phyloP scores from a whole-genome alignment of 1,140 invertebrate species.

The Chrysoperla carnea region DNA sequence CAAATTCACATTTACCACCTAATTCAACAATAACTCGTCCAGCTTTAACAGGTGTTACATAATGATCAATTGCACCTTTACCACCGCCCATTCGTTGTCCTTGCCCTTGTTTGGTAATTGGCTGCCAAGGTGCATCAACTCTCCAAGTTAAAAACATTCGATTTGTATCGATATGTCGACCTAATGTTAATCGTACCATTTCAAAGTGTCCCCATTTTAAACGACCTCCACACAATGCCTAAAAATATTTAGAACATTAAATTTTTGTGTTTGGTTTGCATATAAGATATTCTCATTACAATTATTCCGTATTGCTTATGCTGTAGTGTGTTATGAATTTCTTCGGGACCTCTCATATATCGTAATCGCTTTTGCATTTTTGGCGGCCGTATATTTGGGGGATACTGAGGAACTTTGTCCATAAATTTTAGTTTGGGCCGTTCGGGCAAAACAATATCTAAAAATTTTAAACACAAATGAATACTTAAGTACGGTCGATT shows the following conservation, averaged over 20 bases:
- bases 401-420: slow-evolving; percentile 53
- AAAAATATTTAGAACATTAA: slow-evolving; percentile 9
- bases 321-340: slow-evolving; percentile 62
- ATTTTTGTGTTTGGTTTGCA: not conserved
- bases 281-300: slow-evolving; percentile 29
- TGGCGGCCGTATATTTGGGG: slow-evolving; percentile 41
- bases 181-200: slow-evolving; percentile 62
- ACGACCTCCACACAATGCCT: slow-evolving; percentile 72
- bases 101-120: slow-evolving; percentile 76
- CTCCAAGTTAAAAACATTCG: slow-evolving; percentile 92
- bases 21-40: slow-evolving; percentile 90
- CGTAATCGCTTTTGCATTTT: slow-evolving; percentile 68
- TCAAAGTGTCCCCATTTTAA: slow-evolving; percentile 70
- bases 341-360: slow-evolving; percentile 80
- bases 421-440: slow-evolving; percentile 43
- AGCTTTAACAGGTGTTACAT: slow-evolving; percentile 80
- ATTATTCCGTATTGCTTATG: slow-evolving; percentile 85
- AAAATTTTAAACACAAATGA: slow-evolving; percentile 8
- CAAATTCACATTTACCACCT: slow-evolving; percentile 75
- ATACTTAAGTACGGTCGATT: slow-evolving; percentile 4
- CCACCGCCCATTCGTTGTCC: slow-evolving; percentile 91
- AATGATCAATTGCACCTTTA: slow-evolving; percentile 90
- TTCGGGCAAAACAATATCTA: slow-evolving; percentile 59
- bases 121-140: slow-evolving; percentile 87
- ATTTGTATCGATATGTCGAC: slow-evolving; percentile 54